phyloP scores from a whole-genome alignment of 2,113 vertebrate species.

The Typhlomys cinereus region DNA sequence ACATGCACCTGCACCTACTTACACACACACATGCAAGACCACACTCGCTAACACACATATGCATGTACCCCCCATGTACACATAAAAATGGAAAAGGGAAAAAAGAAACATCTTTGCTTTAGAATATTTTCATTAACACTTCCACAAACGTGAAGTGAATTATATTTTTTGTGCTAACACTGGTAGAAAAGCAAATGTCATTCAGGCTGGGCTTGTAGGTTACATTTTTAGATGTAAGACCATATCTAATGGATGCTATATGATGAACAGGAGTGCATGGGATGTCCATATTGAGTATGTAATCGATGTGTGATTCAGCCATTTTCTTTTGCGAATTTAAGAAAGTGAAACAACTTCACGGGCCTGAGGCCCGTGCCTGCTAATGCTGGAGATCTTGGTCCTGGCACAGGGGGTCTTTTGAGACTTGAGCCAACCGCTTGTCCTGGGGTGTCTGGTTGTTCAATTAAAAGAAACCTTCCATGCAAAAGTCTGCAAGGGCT shows the following conservation, averaged over 20 bases:
- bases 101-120: no score
- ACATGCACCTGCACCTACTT: background rate
- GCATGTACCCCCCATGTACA: no score
- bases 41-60: no score
- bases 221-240: no score
- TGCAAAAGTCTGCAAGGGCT: background rate
- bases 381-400: background rate
- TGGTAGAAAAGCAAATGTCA: background rate
- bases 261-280: background rate
- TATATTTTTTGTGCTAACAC: background rate
- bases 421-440: background rate
- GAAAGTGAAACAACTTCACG: background rate
- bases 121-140: no score
- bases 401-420: background rate
- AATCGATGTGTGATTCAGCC: background rate
- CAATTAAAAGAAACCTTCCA: background rate
- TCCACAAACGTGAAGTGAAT: no score
- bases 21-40: background rate
- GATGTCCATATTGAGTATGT: background rate
- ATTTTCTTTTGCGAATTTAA: slow-evolving; percentile 23
- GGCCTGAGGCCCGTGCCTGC: no score
- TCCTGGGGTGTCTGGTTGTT: background rate
- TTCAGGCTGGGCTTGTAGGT: background rate
- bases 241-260: no score
- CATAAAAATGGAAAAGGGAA: no score